Base-by-base conservation (phyloP, 2,888 invertebrate genomes). In the Drosophila neonasuta region DNA sequence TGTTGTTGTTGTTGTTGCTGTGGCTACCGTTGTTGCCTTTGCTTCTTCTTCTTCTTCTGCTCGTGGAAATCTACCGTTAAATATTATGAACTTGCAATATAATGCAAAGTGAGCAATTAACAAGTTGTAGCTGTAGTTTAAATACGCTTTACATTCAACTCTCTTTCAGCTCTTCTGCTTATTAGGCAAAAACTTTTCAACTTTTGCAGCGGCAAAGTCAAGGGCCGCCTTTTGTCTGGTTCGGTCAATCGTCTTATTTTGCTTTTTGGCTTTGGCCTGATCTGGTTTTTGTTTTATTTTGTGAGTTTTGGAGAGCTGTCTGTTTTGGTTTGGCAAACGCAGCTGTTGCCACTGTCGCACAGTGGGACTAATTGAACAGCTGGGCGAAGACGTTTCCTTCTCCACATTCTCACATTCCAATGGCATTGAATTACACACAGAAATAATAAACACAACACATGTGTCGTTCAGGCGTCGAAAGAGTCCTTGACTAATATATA, bases 51-150 rank as follows among this genome's bases (percentile, higher is more conserved):
- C 32, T 42, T 2, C 41, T 61, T 11, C 46, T 48, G 17, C 36
- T 46, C 65, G 58, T 62, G 73, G 49, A 62, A 67, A 57, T 62
- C 49, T 69, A 83, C 80, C 78, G 81, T 86, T 80, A 74, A 74
- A 62, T 54, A 52, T 57, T 62, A 71, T 71, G 62, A 71, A 69
- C 84, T 84, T 66, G 71, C 87, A 86, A 59, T 71, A 78, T 68
- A 70, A 86, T 84, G 87, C 81, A 81, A 86, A 80, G 81, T 84
- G 85, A 70, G 71, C 85, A 80, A 86, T 80, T 86, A 86, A 67
- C 87, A 79, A 70, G 69, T 71, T 55, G 46, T 55, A 68, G 69
- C 62, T 54, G 56, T 56, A 68, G 49, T 57, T 62, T 32, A 61
- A 73, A 64, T 73, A 59, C 50, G 34, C 39, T 58, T 55, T 45